Evolutionary conservation across 2,888 invertebrate genomes (phyloP).

Genomic region (Drosophila recens): DNA sequence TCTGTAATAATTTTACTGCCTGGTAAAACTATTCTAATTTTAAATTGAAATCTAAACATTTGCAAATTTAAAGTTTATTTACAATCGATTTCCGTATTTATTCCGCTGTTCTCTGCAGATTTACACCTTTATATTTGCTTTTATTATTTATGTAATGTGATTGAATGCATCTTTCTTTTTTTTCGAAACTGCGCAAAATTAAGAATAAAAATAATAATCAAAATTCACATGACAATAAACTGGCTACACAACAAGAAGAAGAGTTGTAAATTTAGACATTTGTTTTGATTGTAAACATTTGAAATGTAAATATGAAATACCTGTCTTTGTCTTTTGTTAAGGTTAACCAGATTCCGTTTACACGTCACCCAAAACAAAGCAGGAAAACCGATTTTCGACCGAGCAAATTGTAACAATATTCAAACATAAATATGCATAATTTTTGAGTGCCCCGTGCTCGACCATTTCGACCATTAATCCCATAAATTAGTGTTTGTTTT

Average conservation of each 20-base stretch:
- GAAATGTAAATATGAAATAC: conserved; percentile 62
- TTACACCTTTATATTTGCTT: conserved; percentile 12
- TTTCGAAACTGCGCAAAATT: conserved; percentile 48
- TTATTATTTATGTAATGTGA: conserved; percentile 41
- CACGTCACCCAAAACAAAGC: conserved; percentile 46
- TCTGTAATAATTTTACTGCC: conserved; percentile 10
- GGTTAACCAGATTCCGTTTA: conserved; percentile 69
- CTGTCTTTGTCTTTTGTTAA: conserved; percentile 46
- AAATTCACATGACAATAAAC: conserved; percentile 57
- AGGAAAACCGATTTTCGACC: conserved; percentile 55
- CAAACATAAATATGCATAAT: conserved; percentile 42
- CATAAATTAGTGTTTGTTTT: conserved; percentile 68
- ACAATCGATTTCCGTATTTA: conserved; percentile 20
- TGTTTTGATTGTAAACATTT: conserved; percentile 49
- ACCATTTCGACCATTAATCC: conserved; percentile 56
- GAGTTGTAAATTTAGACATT: conserved; percentile 34
- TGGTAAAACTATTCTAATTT: neutral
- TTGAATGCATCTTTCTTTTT: conserved; percentile 40
- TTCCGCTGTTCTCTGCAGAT: neutral
- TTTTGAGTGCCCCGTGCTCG: conserved; percentile 38
- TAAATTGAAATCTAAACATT: neutral
- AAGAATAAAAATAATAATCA: conserved; percentile 42
- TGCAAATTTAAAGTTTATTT: conserved; percentile 19
- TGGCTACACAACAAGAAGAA: conserved; percentile 29
- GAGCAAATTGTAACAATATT: conserved; percentile 62